Evolutionary conservation across 64 coral and sea anemone species (phyloP), one percentile per base, ranked within the genome.

Genomic region (Dendronephthya gigantea): DNA sequence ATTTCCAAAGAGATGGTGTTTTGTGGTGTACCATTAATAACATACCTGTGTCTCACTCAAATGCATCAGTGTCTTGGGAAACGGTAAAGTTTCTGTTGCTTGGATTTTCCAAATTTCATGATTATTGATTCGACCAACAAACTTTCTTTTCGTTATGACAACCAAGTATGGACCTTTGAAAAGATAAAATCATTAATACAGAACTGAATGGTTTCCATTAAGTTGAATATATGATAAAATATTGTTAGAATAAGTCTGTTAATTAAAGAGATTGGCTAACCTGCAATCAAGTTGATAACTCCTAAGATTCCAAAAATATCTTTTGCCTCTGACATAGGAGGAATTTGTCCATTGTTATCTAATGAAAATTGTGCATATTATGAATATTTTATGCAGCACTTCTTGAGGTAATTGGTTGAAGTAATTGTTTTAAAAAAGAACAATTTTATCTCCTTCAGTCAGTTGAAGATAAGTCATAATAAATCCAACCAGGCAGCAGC

Each of bases 291-390:
- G 58, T 98, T 90, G 47, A 98, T 98, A 40, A 98, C 89, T 29
- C 95, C 95, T 23, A 98, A 70, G 65, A 98, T 90, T 76, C 95
- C 95, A 98, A 91, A 98, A 23, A 98, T 93, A 29, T 98, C 95
- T 58, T 72, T 89, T 17, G 88, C 93, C 33, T 98, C 95, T 59
- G 95, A 92, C 40, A 90, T 93, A 35, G 87, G 85, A 50, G 95
- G 95, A 51, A 98, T 98, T 58, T 98, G 95, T 38, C 95, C 95
- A 47, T 98, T 92, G 91, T 98, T 98, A 7, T 98, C 95, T 98
- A 62, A 50, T 68, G 69, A 51, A 74, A n/a, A 86, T 27, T 11
- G 33, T 23, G 14, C 3, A 50, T 2, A 59, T 25, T 82, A 32
- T 40, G n/a, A 38, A 37, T 0, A 59, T 40, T 4, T 41, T 45